Conservation (phyloP, 1,140 invertebrate species). For the Eriocheir sinensis region DNA sequence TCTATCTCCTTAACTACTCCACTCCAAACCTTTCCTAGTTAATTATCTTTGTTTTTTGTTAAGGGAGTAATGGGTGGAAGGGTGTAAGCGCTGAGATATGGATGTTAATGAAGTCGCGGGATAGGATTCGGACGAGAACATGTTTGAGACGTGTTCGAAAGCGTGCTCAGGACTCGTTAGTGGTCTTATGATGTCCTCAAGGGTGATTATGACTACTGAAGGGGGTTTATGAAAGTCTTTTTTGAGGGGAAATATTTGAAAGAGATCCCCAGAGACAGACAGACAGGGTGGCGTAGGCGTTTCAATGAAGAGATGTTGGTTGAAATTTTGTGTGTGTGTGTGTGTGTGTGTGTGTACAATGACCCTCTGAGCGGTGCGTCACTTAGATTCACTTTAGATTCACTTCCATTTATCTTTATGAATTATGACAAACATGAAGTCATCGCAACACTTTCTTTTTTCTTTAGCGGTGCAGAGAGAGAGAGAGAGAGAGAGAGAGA, state of each 20-base stretch:
- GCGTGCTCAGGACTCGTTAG: neutral
- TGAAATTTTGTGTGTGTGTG: neutral
- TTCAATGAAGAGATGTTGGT: neutral
- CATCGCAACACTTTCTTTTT: no score
- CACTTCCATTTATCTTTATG: neutral
- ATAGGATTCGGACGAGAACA: no score
- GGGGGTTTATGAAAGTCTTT: no score
- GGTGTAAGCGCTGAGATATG: no score
- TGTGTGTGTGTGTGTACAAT: neutral
- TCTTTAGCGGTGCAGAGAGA: constrained; percentile 51
- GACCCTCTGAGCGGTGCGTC: neutral
- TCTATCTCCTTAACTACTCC: no score
- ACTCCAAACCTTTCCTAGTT: no score
- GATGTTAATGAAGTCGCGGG: no score
- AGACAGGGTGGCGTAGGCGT: neutral
- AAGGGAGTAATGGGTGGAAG: no score
- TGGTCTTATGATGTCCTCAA: neutral
- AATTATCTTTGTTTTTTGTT: no score
- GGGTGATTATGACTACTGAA: no score
- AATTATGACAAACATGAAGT: neutral
- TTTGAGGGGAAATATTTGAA: no score
- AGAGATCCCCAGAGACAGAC: no score
- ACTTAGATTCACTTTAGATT: neutral
- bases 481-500: constrained; percentile 50
- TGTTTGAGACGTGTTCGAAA: neutral